Evolutionary conservation across 2,888 invertebrate species (phyloP).

Genomic region (Halictus ligatus): DNA sequence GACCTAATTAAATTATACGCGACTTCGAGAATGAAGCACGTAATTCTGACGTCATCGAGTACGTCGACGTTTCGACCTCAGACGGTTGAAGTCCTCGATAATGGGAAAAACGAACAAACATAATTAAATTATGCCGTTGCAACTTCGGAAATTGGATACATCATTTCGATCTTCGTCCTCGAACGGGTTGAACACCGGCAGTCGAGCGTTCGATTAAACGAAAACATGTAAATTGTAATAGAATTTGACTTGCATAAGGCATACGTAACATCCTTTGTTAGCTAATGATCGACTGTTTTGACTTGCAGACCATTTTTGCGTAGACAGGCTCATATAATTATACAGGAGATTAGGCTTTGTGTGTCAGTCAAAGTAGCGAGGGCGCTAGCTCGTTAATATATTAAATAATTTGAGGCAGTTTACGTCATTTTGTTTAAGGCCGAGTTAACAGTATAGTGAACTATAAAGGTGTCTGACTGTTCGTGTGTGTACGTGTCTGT

Average conservation of each 20-base stretch:
- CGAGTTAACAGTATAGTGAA: conserved; percentile 72
- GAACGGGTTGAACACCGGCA: background rate
- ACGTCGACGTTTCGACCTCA: background rate
- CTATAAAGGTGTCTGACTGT: conserved; percentile 58
- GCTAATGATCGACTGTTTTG: background rate
- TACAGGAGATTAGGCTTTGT: conserved; percentile 66
- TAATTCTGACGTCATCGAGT: background rate
- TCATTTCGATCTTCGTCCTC: too few relatives aligned
- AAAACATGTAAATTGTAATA: background rate
- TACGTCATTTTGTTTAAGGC: conserved; percentile 74
- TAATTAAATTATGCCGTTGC: too few relatives aligned
- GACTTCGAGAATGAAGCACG: background rate
- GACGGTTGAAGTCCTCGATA: background rate
- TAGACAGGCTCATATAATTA: conserved; percentile 22
- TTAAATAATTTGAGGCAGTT: conserved; percentile 74
- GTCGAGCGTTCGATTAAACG: background rate
- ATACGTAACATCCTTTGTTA: background rate
- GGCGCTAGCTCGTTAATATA: conserved; percentile 72
- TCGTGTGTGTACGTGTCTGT: background rate
- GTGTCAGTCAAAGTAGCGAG: conserved; percentile 68
- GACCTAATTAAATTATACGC: background rate
- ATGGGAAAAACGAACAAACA: background rate
- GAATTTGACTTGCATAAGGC: background rate
- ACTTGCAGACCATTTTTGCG: background rate
- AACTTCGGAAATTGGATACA: background rate